Percentiles rank a stretch among this genome's conserved stretches.
These are phyloP conservation scores for Venustaconcha ellipsiformis DNA, from an alignment of 1,140 invertebrate genomes.

Conservation along the genomic window DNA sequence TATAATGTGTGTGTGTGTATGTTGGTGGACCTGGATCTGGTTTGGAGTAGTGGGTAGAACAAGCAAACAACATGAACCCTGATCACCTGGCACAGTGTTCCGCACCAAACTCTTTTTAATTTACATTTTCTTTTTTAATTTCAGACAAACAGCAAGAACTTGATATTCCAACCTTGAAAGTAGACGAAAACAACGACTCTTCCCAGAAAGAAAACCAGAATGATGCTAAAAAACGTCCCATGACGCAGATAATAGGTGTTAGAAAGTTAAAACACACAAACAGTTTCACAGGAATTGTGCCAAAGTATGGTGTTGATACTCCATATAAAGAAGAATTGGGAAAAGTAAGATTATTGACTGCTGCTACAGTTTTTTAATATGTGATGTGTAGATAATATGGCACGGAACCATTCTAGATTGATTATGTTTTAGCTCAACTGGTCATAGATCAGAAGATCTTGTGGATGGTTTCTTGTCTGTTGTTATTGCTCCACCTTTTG, in stretches of 20 bases:
- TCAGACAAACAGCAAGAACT: conserved; percentile 97
- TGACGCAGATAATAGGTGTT: conserved; percentile 64
- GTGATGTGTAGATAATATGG: too few species aligned
- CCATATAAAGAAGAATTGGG: conserved; percentile 88
- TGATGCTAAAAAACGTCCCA: conserved; percentile 71
- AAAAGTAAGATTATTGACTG: conserved; percentile 72
- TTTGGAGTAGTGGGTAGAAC: too few species aligned
- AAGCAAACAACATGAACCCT: too few species aligned
- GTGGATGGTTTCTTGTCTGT: too few species aligned
- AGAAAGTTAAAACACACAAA: conserved; percentile 64
- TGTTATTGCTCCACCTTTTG: too few species aligned
- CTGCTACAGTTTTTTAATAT: not conserved
- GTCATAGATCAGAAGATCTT: too few species aligned
- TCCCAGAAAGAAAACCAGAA: conserved; percentile 78
- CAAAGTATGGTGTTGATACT: conserved; percentile 93
- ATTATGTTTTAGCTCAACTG: too few species aligned
- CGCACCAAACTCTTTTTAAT: too few species aligned
- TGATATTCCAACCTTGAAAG: conserved; percentile 84
- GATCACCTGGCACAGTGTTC: too few species aligned
- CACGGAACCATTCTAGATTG: too few species aligned
- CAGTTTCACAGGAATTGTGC: conserved; percentile 90
- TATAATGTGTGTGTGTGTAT: too few species aligned
- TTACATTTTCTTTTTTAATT: conserved; percentile 29
- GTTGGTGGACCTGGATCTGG: too few species aligned
- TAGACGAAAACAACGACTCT: conserved; percentile 50